Percentiles rank a stretch among this genome's conserved stretches.
These are phyloP conservation scores for Hydrochoerus hydrochaeris DNA, from an alignment of 2,113 vertebrate species.

Conservation along the genomic window DNA sequence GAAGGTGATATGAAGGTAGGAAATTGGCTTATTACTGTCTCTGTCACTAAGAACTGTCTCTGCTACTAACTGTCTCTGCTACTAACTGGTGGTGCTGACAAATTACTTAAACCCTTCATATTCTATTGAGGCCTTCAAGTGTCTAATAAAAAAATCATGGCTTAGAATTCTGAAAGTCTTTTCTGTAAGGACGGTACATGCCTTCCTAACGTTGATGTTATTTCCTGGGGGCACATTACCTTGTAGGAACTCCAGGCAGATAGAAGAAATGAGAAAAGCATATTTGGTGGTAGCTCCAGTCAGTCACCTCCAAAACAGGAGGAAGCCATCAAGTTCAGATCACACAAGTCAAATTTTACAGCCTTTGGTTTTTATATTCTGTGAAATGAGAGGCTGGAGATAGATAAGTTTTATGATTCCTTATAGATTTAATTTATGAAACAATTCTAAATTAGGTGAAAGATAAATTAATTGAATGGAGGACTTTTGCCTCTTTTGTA, in stretches of 20 bases:
- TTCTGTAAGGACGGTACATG: background rate
- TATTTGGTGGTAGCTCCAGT: background rate
- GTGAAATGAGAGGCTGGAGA: background rate
- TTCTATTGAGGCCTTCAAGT: background rate
- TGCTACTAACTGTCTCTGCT: constrained; percentile 1
- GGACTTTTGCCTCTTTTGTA: background rate
- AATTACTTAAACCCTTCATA: background rate
- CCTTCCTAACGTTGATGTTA: background rate
- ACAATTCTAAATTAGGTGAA: background rate
- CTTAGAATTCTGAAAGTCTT: background rate
- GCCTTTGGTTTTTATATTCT: background rate
- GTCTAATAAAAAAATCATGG: background rate
- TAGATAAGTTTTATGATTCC: background rate
- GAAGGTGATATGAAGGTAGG: background rate
- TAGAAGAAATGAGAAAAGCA: background rate
- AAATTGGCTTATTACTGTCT: background rate
- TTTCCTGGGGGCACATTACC: background rate
- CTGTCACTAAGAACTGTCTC: background rate
- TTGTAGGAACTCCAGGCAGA: background rate
- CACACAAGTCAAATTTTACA: background rate
- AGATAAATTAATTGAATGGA: background rate
- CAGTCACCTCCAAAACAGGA: background rate
- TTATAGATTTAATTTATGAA: constrained; percentile 27
- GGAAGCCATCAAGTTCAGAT: background rate
- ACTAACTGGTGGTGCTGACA: background rate